Percentiles rank a stretch among this genome's conserved stretches.
These are phyloP conservation scores for Calameuta filiformis DNA, from an alignment of 2,888 invertebrate species.

Conservation along the genomic window DNA sequence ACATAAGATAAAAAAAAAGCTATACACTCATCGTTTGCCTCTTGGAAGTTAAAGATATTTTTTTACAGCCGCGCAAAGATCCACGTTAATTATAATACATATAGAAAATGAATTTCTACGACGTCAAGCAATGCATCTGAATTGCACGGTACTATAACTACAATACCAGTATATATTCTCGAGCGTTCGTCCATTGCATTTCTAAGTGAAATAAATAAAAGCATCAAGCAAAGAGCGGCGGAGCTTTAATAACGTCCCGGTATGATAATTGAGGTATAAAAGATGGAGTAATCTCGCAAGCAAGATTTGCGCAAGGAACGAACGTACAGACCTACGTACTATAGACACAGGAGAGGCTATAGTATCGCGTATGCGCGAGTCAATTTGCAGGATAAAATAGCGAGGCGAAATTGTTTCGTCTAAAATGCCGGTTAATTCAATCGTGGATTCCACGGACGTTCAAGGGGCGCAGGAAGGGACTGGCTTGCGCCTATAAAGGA, in stretches of 20 bases:
- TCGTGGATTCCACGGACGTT: constrained; percentile 37
- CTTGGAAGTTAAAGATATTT: background rate
- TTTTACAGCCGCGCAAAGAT: background rate
- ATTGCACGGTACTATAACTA: background rate
- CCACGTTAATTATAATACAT: background rate
- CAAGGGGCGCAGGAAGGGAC: constrained; percentile 9
- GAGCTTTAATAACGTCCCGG: constrained; percentile 46
- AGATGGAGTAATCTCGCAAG: constrained; percentile 47
- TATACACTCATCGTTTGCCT: background rate
- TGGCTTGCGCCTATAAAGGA: background rate
- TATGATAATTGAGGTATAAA: constrained; percentile 57
- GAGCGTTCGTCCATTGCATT: background rate
- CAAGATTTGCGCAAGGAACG: constrained; percentile 30
- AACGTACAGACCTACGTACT: background rate
- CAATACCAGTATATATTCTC: background rate
- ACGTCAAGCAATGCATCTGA: background rate
- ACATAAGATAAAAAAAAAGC: background rate
- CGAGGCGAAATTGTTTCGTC: constrained; percentile 53
- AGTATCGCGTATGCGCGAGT: constrained; percentile 39
- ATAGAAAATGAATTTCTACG: background rate
- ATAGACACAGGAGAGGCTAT: constrained; percentile 25
- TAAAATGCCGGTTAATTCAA: constrained; percentile 50
- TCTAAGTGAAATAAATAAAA: constrained; percentile 6
- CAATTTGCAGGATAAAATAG: constrained; percentile 51
- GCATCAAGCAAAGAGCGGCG: constrained; percentile 21